These are phyloP conservation scores for Cherax destructor DNA, from an alignment of 1,140 invertebrate species.

Conservation along the genomic window DNA sequence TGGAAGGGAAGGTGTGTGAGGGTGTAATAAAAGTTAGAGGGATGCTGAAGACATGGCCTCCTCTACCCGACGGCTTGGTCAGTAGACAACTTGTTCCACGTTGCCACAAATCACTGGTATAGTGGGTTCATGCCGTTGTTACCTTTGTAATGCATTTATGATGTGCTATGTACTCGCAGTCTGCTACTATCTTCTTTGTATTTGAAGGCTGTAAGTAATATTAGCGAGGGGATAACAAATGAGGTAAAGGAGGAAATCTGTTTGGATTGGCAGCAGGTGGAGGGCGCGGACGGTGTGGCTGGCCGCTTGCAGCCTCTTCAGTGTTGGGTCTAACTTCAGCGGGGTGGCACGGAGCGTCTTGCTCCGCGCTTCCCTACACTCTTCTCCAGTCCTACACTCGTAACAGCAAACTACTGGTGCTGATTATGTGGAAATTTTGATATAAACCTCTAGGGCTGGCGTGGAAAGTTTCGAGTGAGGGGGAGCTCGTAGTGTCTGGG, in stretches of 20 bases:
- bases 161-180: not conserved
- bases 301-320: constrained; percentile 22
- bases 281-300: constrained; percentile 1
- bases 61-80: constrained; percentile 24
- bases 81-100: constrained; percentile 22
- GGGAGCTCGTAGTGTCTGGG: not conserved
- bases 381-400: constrained; percentile 10
- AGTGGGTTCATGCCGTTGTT: not conserved
- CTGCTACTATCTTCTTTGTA: not conserved
- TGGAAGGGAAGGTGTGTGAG: not conserved
- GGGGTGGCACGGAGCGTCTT: not conserved
- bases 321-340: not conserved
- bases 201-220: not conserved
- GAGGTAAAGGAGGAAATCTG: not conserved
- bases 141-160: not conserved
- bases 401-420: not conserved
- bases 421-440: not conserved
- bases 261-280: constrained; percentile 10
- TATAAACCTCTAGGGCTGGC: not conserved
- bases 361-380: not conserved
- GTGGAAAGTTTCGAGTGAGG: not conserved
- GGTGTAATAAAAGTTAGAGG: not conserved
- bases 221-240: not conserved
- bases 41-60: constrained; percentile 14
- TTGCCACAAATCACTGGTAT: not conserved